Conservation (phyloP, 2,888 invertebrate species). For the Hyalella azteca region DNA sequence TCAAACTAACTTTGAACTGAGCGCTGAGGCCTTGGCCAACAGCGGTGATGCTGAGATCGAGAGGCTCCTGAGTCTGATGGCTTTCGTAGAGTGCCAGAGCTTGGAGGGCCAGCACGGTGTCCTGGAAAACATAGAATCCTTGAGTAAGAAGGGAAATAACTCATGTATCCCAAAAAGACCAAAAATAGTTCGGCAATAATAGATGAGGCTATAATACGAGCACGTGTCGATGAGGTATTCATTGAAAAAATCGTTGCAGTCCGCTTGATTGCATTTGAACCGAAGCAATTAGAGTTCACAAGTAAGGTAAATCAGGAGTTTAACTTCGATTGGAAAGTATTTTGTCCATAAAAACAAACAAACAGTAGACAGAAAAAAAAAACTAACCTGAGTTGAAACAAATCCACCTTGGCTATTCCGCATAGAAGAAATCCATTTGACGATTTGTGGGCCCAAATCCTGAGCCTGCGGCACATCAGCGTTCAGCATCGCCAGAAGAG, state of each 20-base stretch:
- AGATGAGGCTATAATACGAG: neutral
- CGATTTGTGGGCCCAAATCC: slow-evolving; percentile 69
- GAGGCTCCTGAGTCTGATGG: slow-evolving; percentile 64
- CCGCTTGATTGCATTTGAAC: too few species aligned
- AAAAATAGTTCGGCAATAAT: neutral
- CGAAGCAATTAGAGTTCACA: too few species aligned
- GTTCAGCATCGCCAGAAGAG: slow-evolving; percentile 69
- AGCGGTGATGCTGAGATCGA: slow-evolving; percentile 65
- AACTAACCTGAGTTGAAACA: slow-evolving; percentile 74
- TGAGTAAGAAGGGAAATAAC: too few species aligned
- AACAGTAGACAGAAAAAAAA: too few species aligned
- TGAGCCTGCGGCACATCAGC: slow-evolving; percentile 67
- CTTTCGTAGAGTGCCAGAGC: slow-evolving; percentile 50
- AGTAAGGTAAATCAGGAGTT: too few species aligned
- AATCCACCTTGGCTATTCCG: slow-evolving; percentile 75
- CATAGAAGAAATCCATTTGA: slow-evolving; percentile 76
- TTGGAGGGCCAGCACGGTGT: slow-evolving; percentile 70
- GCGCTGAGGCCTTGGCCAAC: slow-evolving; percentile 62
- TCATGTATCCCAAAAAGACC: too few species aligned
- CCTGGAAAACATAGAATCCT: slow-evolving; percentile 62
- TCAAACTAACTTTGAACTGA: slow-evolving; percentile 63
- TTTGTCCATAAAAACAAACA: too few species aligned
- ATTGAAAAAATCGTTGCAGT: neutral
- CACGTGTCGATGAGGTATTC: neutral
- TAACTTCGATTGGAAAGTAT: too few species aligned